A percentile compares a stretch with the other conserved stretches of the same genome.
Conservation (phyloP, 2,113 vertebrate genomes). For the Raja brachyura region DNA sequence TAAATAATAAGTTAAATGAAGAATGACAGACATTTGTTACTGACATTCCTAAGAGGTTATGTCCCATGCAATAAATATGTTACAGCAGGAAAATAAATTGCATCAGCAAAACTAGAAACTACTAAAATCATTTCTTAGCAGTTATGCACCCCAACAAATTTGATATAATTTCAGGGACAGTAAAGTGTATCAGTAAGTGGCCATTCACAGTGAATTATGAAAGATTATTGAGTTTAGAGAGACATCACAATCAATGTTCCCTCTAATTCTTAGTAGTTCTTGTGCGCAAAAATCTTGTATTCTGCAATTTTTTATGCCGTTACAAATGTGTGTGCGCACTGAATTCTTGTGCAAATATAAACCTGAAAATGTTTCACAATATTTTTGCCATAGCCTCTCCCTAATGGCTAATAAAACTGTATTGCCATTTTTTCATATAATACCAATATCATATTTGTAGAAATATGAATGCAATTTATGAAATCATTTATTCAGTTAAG, state of each 20-base stretch:
- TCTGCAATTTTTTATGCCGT: too few relatives aligned
- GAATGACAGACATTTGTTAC: neutral
- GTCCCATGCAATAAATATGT: neutral
- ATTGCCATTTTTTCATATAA: too few relatives aligned
- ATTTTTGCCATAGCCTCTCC: too few relatives aligned
- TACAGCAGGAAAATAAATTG: neutral
- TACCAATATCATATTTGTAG: too few relatives aligned
- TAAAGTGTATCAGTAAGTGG: neutral
- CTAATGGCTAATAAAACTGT: too few relatives aligned
- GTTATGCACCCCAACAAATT: neutral
- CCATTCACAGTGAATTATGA: neutral
- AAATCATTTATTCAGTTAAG: too few relatives aligned
- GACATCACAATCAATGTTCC: neutral
- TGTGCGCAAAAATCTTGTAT: too few relatives aligned
- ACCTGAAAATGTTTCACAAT: too few relatives aligned
- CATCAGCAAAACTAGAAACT: neutral
- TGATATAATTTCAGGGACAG: neutral
- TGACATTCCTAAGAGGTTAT: neutral
- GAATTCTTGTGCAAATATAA: too few relatives aligned
- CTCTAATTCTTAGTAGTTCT: too few relatives aligned
- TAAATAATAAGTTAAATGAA: constrained; percentile 13
- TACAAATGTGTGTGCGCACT: too few relatives aligned
- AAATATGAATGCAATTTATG: too few relatives aligned
- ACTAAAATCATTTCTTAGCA: neutral
- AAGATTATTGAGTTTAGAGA: neutral